Evolutionary conservation across 1,140 invertebrate genomes (phyloP).

Genomic region (Mycetomoellerius zeteki): DNA sequence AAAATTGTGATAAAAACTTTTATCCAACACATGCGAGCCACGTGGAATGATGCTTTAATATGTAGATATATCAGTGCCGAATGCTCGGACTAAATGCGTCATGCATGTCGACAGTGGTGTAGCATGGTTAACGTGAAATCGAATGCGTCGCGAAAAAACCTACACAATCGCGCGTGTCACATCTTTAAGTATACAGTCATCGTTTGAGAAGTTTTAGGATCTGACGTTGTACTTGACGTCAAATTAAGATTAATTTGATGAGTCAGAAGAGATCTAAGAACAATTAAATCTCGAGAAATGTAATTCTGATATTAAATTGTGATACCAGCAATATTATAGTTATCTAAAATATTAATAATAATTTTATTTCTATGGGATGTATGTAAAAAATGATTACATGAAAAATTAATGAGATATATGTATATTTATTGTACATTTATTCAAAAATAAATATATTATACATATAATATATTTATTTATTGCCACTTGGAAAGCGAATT

Average conservation of each 20-base stretch:
- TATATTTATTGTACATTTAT: background rate
- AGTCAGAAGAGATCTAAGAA: background rate
- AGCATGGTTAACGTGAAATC: slow-evolving; percentile 35
- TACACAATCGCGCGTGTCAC: background rate
- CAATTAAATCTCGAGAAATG: background rate
- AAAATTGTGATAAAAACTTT: background rate
- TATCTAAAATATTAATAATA: slow-evolving; percentile 14
- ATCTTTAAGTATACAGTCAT: slow-evolving; percentile 20
- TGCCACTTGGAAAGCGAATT: background rate
- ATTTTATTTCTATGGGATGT: background rate
- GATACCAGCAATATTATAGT: background rate
- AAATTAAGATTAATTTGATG: slow-evolving; percentile 28
- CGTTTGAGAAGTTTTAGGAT: background rate
- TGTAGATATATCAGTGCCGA: slow-evolving; percentile 10
- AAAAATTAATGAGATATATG: slow-evolving; percentile 18
- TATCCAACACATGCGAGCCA: background rate
- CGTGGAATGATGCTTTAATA: slow-evolving; percentile 20
- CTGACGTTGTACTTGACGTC: background rate
- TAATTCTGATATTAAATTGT: background rate
- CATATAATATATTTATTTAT: too few species aligned
- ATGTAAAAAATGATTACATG: background rate
- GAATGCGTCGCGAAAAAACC: slow-evolving; percentile 41
- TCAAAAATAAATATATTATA: too few species aligned
- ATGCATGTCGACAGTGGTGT: slow-evolving; percentile 18
- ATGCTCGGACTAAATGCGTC: slow-evolving; percentile 32